Conservation (phyloP, 2,797 vertebrate genomes). For the Coreius guichenoti region DNA sequence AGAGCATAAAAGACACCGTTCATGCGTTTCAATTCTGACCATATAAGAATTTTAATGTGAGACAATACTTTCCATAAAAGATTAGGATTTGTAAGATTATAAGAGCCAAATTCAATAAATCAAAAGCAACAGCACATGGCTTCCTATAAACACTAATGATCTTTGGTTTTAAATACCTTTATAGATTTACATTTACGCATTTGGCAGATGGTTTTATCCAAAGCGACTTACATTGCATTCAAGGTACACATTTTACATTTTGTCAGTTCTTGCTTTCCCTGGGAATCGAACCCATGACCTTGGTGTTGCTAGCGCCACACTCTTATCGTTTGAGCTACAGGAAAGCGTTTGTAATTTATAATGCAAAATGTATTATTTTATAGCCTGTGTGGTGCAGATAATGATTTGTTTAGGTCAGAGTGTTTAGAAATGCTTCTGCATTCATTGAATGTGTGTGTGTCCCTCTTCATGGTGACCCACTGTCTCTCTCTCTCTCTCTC, state of each 20-base stretch:
- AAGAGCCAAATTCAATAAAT: slow-evolving; percentile 26
- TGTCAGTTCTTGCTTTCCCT: no score
- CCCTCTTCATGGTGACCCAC: neutral
- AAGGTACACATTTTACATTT: no score
- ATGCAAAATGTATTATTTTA: neutral
- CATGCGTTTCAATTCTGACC: neutral
- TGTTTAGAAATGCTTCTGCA: slow-evolving; percentile 57
- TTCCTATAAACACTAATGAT: slow-evolving; percentile 15
- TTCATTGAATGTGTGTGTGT: slow-evolving; percentile 7
- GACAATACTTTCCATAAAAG: slow-evolving; percentile 11
- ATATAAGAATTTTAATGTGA: neutral
- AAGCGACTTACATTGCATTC: no score
- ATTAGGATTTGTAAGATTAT: neutral
- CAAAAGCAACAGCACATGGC: neutral
- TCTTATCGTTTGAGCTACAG: no score
- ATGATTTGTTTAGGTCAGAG: slow-evolving; percentile 8
- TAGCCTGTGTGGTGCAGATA: neutral
- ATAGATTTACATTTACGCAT: no score
- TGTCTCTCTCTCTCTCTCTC: slow-evolving; percentile 32
- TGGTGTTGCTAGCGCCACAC: no score
- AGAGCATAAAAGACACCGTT: neutral
- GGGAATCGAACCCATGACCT: no score
- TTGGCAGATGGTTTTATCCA: no score
- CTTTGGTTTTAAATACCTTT: slow-evolving; percentile 1
- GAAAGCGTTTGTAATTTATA: no score